These are phyloP conservation scores for Zygogramma bicolorata DNA, from an alignment of 2,888 invertebrate genomes.

Conservation along the genomic window DNA sequence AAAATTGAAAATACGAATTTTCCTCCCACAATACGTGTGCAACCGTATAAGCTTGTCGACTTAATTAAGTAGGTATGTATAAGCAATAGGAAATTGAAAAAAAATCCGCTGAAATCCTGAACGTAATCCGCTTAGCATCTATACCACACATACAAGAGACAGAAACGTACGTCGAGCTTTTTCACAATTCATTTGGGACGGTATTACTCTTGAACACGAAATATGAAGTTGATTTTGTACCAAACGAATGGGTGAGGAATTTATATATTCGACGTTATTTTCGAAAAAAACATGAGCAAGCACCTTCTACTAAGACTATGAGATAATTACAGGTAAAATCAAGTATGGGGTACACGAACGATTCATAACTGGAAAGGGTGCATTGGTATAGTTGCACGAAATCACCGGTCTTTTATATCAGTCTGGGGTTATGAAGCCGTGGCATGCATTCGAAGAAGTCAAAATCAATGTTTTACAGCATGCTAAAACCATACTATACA, in stretches of 20 bases:
- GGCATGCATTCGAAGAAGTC: too few species aligned
- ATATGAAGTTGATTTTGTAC: conserved; percentile 14
- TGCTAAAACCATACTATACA: too few species aligned
- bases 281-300: too few species aligned
- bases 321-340: too few species aligned
- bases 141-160: conserved; percentile 48
- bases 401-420: too few species aligned
- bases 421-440: too few species aligned
- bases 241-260: not conserved
- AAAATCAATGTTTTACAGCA: too few species aligned
- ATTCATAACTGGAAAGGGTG: too few species aligned
- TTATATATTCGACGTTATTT: not conserved
- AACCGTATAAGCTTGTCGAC: conserved; percentile 48
- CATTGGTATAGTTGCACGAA: too few species aligned
- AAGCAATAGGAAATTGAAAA: conserved; percentile 53
- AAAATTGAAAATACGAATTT: conserved; percentile 17
- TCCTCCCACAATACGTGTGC: conserved; percentile 31
- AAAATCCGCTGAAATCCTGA: conserved; percentile 55
- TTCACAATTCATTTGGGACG: conserved; percentile 25
- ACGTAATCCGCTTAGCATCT: conserved; percentile 56
- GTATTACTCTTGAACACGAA: conserved; percentile 25
- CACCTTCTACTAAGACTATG: too few species aligned
- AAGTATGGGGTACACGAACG: too few species aligned
- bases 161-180: conserved; percentile 27
- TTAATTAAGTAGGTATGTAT: conserved; percentile 53